A percentile compares a stretch with the other conserved stretches of the same genome.
These are phyloP conservation scores for Kryphioiulus occultus DNA, from an alignment of 2,888 invertebrate genomes.

Conservation along the genomic window DNA sequence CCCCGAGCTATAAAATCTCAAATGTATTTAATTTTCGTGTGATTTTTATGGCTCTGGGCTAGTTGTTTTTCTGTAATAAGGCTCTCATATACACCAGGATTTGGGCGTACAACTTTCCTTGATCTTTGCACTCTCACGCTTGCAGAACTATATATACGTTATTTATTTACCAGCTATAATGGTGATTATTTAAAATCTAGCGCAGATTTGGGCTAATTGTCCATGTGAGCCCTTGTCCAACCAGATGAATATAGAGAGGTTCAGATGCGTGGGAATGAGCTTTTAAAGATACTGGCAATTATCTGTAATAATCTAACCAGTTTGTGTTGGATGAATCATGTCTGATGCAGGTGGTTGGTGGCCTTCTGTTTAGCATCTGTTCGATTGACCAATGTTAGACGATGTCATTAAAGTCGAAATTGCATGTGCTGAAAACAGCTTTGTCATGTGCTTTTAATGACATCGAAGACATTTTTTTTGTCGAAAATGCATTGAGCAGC, in stretches of 20 bases:
- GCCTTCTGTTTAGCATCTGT: neutral
- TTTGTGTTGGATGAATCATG: neutral
- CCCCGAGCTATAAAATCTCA: neutral
- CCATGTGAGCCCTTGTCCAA: neutral
- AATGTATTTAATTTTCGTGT: neutral
- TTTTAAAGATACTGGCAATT: neutral
- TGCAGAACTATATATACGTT: neutral
- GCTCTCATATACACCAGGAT: neutral
- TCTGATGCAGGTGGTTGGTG: neutral
- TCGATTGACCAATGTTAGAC: neutral
- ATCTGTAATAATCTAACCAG: neutral
- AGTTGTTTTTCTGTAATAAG: neutral
- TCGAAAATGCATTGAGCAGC: too few species aligned
- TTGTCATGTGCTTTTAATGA: neutral
- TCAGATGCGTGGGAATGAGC: neutral
- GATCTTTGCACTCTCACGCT: neutral
- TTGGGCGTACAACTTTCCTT: neutral
- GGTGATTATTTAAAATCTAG: neutral
- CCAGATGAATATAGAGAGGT: neutral
- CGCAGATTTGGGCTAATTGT: neutral
- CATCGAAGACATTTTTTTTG: neutral
- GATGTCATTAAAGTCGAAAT: neutral
- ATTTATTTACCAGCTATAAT: neutral
- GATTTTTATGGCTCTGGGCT: neutral
- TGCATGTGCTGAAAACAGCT: neutral